phyloP scores from a whole-genome alignment of 2,797 vertebrate species.

The Oreochromis grahami region DNA sequence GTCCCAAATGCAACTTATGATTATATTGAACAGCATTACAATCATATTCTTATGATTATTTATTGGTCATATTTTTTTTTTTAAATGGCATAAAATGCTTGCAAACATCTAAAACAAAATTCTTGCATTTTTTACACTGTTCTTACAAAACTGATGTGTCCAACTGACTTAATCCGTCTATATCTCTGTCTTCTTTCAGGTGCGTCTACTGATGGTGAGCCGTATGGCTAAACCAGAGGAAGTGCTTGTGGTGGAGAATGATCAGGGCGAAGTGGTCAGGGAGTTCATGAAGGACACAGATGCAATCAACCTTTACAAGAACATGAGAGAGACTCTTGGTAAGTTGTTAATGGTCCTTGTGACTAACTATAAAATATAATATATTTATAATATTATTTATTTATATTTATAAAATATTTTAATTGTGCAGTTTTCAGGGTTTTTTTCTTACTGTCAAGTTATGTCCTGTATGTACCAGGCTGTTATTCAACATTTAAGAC shows the following conservation, averaged over 20 bases:
- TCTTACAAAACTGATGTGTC: background rate
- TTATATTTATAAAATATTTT: background rate
- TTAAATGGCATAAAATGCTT: background rate
- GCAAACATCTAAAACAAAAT: background rate
- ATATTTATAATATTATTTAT: background rate
- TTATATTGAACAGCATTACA: background rate
- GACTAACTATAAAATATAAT: background rate
- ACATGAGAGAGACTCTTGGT: constrained; percentile 98
- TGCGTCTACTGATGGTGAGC: constrained; percentile 95
- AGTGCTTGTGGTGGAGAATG: constrained; percentile 97
- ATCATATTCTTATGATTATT: background rate
- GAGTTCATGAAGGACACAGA: constrained; percentile 99
- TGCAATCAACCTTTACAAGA: constrained; percentile 98
- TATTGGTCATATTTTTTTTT: background rate
- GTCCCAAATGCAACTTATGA: background rate
- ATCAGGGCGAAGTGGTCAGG: constrained; percentile 95
- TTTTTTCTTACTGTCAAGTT: background rate
- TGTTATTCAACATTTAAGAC: background rate
- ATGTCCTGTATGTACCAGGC: background rate
- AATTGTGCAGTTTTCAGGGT: background rate
- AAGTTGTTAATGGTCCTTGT: background rate
- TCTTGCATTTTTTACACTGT: background rate
- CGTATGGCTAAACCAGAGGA: constrained; percentile 98
- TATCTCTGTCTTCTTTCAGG: constrained; percentile 51
- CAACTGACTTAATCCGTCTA: background rate